These are phyloP conservation scores for Monochamus saltuarius DNA, from an alignment of 1,140 invertebrate genomes.

Conservation along the genomic window DNA sequence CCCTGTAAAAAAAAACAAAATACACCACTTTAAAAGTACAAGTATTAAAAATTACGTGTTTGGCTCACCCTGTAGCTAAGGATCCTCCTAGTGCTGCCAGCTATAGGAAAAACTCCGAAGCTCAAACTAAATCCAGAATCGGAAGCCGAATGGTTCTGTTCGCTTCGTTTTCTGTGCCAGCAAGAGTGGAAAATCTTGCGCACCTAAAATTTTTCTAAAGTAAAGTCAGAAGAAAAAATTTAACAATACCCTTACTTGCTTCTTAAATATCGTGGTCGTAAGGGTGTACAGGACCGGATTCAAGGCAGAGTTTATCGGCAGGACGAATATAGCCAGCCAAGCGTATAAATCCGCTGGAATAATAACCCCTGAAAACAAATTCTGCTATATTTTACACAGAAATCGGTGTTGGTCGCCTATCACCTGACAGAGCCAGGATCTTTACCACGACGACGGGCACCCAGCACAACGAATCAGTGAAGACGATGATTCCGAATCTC, in stretches of 20 bases:
- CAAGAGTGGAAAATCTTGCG: conserved; percentile 34
- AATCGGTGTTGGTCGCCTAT: not conserved
- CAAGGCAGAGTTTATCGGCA: conserved; percentile 70
- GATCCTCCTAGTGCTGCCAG: conserved; percentile 26
- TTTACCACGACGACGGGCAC: conserved; percentile 64
- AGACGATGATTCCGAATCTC: conserved; percentile 59
- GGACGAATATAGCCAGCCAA: conserved; percentile 68
- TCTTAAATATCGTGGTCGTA: conserved; percentile 61
- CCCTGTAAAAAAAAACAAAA: conserved; percentile 29
- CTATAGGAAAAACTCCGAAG: conserved; percentile 37
- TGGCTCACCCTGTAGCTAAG: conserved; percentile 30
- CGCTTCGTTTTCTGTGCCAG: conserved; percentile 25
- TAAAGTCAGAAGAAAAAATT: not conserved
- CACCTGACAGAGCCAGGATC: conserved; percentile 59
- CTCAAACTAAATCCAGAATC: conserved; percentile 43
- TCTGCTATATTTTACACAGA: not conserved
- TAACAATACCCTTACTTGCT: conserved; percentile 48
- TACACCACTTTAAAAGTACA: not conserved
- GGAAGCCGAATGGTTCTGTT: conserved; percentile 34
- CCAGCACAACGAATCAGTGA: conserved; percentile 67
- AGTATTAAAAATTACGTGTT: not conserved
- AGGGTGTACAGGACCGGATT: conserved; percentile 73
- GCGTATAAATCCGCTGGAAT: conserved; percentile 61
- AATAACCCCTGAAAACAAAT: conserved; percentile 46
- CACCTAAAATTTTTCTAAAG: conserved; percentile 23